Base-by-base conservation (phyloP, 2,888 invertebrate genomes). In the Protodeltote pygarga region DNA sequence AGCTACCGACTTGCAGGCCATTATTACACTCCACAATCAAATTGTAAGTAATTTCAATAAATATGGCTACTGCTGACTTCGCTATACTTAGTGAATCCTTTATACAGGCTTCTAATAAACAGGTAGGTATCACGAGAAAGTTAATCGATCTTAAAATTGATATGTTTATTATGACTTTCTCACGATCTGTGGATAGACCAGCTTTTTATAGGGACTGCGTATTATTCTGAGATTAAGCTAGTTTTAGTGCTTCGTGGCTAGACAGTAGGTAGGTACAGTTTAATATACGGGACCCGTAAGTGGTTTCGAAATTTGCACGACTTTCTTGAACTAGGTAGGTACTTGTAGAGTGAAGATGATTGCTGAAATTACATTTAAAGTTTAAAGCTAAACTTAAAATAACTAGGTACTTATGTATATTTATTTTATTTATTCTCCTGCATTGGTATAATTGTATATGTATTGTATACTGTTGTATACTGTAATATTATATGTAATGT, bases 1-100 rank as follows among this genome's bases (percentile, higher is more conserved):
- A 76, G 88, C 88, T 88, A 87, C 90, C 80, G 86, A 75, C 76
- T 79, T 79, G 79, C 78, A 80, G 64, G 78, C 83, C 77, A 79
- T 86, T 81, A 89, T 90, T 89, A 90, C 73, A 68, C 76, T 51
- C 73, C 77, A 88, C 89, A 90, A 87, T 89, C 89, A 91, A 89
- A 90, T 85, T 85, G 85, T 86, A 79, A 90, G 91, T 89, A 91
- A 92, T 92, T 90, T 89, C 87, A 90, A 87, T 89, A 90, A 92
- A 89, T 89, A 91, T 83, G 85, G 87, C 76, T 76, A 77, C 66
- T 71, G 78, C 59, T 68, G 72, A 75, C 65, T 69, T 48, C 46
- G 51, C 59, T 81, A 81, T 84, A 80, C 81, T 83, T 85, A 83
- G 75, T 69, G 76, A 72, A 70, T 77, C 84, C 84, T 85, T 86